Conservation (phyloP, 1,140 invertebrate genomes). For the Bombus turneri region DNA sequence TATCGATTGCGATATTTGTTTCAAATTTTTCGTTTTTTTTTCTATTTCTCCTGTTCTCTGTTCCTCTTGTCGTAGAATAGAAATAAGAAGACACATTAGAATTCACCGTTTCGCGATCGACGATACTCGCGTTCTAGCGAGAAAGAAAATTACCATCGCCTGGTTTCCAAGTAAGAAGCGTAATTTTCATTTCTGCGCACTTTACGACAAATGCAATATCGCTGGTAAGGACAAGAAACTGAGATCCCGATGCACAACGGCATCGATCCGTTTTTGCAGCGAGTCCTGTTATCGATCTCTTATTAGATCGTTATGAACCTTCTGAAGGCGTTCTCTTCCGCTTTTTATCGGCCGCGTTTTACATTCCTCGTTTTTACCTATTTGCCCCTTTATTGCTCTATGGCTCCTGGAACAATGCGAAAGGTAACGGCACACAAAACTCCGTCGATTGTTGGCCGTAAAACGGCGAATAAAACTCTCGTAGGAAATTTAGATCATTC, state of each 20-base stretch:
- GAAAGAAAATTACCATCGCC: neutral
- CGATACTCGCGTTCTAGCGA: neutral
- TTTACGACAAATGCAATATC: slow-evolving; percentile 17
- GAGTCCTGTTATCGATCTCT: slow-evolving; percentile 44
- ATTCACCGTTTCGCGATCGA: neutral
- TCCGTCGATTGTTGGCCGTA: slow-evolving; percentile 6
- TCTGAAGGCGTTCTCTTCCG: slow-evolving; percentile 24
- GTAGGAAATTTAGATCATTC: neutral
- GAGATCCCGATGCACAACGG: slow-evolving; percentile 19
- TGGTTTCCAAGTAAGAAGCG: neutral
- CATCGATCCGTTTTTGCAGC: neutral
- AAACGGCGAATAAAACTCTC: neutral
- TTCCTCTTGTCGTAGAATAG: neutral
- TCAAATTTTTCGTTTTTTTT: no score
- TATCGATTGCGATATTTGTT: no score
- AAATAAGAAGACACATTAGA: neutral
- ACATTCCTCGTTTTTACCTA: slow-evolving; percentile 35
- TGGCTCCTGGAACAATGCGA: slow-evolving; percentile 30
- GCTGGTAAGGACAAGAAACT: neutral
- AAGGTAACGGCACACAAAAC: slow-evolving; percentile 20
- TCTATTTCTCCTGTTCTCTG: neutral
- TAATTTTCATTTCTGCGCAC: slow-evolving; percentile 1
- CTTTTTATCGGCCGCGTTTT: slow-evolving; percentile 21
- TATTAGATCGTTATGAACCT: slow-evolving; percentile 38
- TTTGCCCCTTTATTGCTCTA: slow-evolving; percentile 30